These are phyloP conservation scores for Cactoblastis cactorum DNA, from an alignment of 2,888 invertebrate genomes.

Conservation along the genomic window DNA sequence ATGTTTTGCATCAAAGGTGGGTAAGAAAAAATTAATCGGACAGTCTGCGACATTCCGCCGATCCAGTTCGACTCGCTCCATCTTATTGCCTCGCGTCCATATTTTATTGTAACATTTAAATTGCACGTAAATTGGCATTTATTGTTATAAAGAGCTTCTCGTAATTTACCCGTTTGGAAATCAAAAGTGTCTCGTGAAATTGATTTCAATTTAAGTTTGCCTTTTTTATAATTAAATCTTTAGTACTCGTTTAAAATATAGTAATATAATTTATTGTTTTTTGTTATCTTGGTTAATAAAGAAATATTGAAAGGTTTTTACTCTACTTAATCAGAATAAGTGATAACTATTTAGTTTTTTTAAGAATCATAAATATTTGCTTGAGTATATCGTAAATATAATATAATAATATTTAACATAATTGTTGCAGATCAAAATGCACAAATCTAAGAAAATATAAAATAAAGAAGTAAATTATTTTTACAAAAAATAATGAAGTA, in stretches of 20 bases:
- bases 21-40: conserved; percentile 51
- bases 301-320: too few species aligned
- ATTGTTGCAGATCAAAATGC: too few species aligned
- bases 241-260: not conserved
- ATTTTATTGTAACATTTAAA: conserved; percentile 33
- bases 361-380: too few species aligned
- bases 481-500: too few species aligned
- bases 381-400: too few species aligned
- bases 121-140: conserved; percentile 26
- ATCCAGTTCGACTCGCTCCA: conserved; percentile 31
- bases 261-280: not conserved
- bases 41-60: conserved; percentile 37
- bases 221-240: not conserved
- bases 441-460: too few species aligned
- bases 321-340: too few species aligned
- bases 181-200: not conserved
- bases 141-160: not conserved
- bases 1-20: conserved; percentile 17
- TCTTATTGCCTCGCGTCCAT: conserved; percentile 30
- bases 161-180: not conserved
- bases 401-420: too few species aligned
- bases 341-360: too few species aligned
- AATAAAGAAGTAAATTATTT: too few species aligned
- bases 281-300: not conserved
- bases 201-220: not conserved